Base-by-base conservation (phyloP, 2,113 vertebrate genomes). In the Clarias batrachus region DNA sequence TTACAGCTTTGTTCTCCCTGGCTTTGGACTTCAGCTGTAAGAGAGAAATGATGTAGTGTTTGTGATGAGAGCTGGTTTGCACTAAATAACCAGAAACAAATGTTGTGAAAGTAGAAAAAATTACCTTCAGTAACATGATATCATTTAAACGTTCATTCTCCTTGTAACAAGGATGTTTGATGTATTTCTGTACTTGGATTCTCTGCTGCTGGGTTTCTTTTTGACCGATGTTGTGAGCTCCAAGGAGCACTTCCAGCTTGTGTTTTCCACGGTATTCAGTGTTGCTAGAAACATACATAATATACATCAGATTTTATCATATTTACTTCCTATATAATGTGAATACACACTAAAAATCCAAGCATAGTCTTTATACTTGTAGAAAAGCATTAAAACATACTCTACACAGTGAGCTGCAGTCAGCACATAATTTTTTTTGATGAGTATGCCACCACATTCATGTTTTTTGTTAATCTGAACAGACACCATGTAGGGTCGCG, bases 101-200 rank as follows among this genome's bases (percentile, higher is more conserved):
- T 57, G 5, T 3, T 17, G 56, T 56, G 25, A 27, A 82, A 65
- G 11, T 10, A 14, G 48, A 19, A 52, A 30, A 37, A 11, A 52
- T 14, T 88, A 91, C 89, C 89, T 90, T 89, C 23, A 90, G 60
- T 59, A 90, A 9, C 89, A 90, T 91, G 70, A 90, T 83, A 56
- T 91, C 88, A 54, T 88, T 83, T 41, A 21, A 27, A 0, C 1
- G 1, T 63, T 60, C 10, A 0, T 77, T 23, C 0, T 59, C 3
- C 2, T 14, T n/a, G 59, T 81, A 90, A 1, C 10, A 41, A 1
- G 54, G 85, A 65, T 91, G 88, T n/a, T 7, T 16, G 59, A 89
- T 57, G 68, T 13, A 79, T 17, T 90, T 41, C 56, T 82, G 30
- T 11, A 89, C 87, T 73, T 71, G 2, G 68, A 91, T 88, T 60